phyloP scores from a whole-genome alignment of 2,113 vertebrate genomes.

The Phoxinus phoxinus region DNA sequence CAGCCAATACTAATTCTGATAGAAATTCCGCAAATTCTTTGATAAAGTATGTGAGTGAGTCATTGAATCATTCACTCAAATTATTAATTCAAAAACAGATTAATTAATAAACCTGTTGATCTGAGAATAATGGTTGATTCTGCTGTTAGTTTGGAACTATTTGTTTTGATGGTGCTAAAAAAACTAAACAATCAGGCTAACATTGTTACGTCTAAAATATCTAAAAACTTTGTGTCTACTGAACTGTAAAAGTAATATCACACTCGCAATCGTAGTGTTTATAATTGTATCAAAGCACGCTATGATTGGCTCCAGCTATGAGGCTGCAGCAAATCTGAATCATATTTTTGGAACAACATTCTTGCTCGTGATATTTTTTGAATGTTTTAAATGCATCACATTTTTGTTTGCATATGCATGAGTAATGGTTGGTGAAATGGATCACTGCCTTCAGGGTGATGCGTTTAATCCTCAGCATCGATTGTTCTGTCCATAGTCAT shows the following conservation, averaged over 20 bases:
- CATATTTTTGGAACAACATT: not conserved
- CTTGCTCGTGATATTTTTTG: not conserved
- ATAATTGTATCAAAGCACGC: too few species aligned
- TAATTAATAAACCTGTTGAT: not conserved
- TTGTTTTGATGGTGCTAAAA: not conserved
- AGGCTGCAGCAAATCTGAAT: not conserved
- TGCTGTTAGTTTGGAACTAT: not conserved
- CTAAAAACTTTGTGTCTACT: not conserved
- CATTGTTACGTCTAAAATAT: not conserved
- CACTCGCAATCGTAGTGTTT: not conserved
- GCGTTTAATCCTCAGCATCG: slow-evolving; percentile 12
- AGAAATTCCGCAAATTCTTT: too few species aligned
- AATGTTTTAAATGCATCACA: not conserved
- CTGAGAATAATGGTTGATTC: not conserved
- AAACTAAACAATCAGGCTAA: not conserved
- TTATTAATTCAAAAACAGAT: not conserved
- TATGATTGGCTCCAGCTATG: not conserved
- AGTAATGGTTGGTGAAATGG: not conserved
- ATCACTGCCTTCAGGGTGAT: not conserved
- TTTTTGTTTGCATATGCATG: slow-evolving; percentile 3
- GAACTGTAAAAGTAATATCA: not conserved
- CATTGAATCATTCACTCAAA: not conserved
- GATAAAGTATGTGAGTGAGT: too few species aligned
- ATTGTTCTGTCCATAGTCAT: not conserved
- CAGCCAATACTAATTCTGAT: too few species aligned